Evolutionary conservation across 2,113 vertebrate species (phyloP), one percentile per base, ranked within the genome.

Genomic region (Perognathus longimembris): DNA sequence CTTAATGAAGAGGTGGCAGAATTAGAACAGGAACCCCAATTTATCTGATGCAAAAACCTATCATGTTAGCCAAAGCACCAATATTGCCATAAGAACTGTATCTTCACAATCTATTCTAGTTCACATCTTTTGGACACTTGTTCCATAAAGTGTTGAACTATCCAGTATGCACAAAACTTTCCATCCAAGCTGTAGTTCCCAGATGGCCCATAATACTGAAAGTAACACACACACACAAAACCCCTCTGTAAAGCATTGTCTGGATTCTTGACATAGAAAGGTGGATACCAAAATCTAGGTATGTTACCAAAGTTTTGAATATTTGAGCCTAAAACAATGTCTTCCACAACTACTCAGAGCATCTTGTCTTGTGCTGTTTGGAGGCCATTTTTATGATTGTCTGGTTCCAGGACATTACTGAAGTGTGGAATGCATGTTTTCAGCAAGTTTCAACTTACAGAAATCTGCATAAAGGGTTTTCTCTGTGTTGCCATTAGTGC

Each of bases 401-500:
- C 40, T 22, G 38, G 34, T 76, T 64, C 81, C 32, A 32, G 21
- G 14, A n/a, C 20, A 50, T 40, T 75, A 80, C 2, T 28, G 14
- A 85, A 74, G 17, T 17, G 5, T 57, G 50, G 90, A 79, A 88
- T 64, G 81, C 36, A 78, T 24, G 45, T 86, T 94, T 90, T 57
- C 0, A 36, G 57, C n/a, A 36, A 34, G 59, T 69, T 88, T 67
- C 17, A 34, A 17, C 0, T 7, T 28, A n/a, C 34, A 28, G 26
- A 73, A 88, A 76, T 82, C 54, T 87, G 45, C 20, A 70, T 70
- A 78, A 78, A 81, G 76, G 45, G 8, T 85, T 73, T 30, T 87
- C 34, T 4, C 18, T 69, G 32, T 42, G 73, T 15, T 67, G 64
- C 63, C 24, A 30, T 42, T 59, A 63, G 81, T 69, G 54, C 82